Base-by-base conservation (phyloP, 1,140 invertebrate species). In the Eciton burchellii region DNA sequence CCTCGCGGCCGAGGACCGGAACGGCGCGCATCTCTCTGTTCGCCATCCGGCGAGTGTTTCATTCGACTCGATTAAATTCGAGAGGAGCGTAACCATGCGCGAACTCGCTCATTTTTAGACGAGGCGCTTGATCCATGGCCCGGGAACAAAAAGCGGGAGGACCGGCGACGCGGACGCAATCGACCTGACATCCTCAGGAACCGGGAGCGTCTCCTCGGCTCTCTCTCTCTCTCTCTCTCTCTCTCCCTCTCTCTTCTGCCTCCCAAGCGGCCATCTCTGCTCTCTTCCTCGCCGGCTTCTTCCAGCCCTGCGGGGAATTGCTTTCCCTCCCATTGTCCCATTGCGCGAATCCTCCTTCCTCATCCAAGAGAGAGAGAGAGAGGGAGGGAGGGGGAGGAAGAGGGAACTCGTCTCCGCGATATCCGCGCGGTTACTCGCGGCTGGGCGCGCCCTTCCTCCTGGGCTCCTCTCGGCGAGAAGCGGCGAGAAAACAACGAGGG, bases 31-130 rank as follows among this genome's bases (percentile, higher is more conserved):
- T 60, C 12, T 19, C 43, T 6, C 21, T 41, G 4, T 41, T 35
- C 26, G n/a, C 35, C 29, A n/a, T 4, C 41, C 52, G 49, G 26
- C 26, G 45, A 19, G 6, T 21, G 66, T 84, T 84, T 84, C 65
- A 84, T 84, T 81, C 70, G 73, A 83, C 86, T 87, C 83, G 84
- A 86, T 88, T 88, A 88, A 88, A 86, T 86, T 83, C 73, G 72
- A 43, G 49, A 59, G 47, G 14, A 11, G 24, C 21, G 54, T 6
- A 45, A 35, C 21, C 43, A 24, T 6, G 16, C 41, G 41, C 54
- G 26, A 16, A 54, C n/a, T 4, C 66, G 14, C 35, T 41, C 62
- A 26, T 81, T 73, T 62, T 73, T 56, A 81, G 43, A 70, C 56
- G 63, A 35, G 12, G 63, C 6, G 57, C 77, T 76, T 77, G 81